Evolutionary conservation across 23 tunicate genomes (phyloP).

Genomic region (Trididemnum clinides): DNA sequence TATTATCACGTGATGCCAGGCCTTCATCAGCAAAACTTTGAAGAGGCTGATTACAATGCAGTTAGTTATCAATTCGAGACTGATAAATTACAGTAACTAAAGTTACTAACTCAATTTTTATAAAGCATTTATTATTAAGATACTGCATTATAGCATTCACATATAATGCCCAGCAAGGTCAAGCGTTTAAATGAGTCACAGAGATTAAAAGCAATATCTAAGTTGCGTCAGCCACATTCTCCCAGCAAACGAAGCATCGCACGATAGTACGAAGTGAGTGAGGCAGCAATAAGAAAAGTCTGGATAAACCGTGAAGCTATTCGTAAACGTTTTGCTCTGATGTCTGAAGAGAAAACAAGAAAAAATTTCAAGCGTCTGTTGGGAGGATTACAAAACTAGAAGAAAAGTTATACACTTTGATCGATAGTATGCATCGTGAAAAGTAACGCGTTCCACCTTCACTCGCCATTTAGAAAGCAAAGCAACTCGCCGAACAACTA

Average conservation of each 20-base stretch:
- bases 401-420: conserved; percentile 39
- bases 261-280: conserved; percentile 31
- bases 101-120: no score
- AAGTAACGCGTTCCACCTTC: conserved; percentile 39
- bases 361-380: conserved; percentile 22
- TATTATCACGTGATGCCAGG: no score
- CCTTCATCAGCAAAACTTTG: no score
- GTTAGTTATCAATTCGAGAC: no score
- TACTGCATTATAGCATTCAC: no score
- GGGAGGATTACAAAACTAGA: conserved; percentile 23
- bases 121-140: no score
- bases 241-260: conserved; percentile 35
- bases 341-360: conserved; percentile 53
- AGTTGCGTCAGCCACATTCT: conserved; percentile 21
- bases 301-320: conserved; percentile 35
- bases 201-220: conserved; percentile 29
- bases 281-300: conserved; percentile 19
- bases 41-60: no score
- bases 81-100: no score
- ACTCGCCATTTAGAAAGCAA: conserved; percentile 52
- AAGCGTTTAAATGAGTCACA: conserved; percentile 35
- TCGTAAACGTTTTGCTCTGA: conserved; percentile 40
- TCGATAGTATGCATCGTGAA: conserved; percentile 39
- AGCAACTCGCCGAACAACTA: no score
- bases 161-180: no score